Evolutionary conservation across 2,888 invertebrate species (phyloP).

Genomic region (Perithous albicinctus): DNA sequence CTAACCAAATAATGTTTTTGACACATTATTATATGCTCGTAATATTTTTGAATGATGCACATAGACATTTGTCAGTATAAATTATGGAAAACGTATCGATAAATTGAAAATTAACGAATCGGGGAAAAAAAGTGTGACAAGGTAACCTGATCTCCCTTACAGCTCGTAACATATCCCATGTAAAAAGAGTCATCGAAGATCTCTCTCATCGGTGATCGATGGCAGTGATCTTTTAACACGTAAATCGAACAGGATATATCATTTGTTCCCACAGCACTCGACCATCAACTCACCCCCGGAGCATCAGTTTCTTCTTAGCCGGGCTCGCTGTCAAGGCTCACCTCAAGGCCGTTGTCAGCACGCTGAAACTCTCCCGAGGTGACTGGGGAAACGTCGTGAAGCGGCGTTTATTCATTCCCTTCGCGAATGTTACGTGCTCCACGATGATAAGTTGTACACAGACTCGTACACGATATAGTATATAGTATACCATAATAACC

Average conservation of each 20-base stretch:
- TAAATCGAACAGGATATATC: constrained; percentile 14
- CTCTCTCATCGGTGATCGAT: not conserved
- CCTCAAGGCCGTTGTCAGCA: constrained; percentile 10
- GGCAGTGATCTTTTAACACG: not conserved
- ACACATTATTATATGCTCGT: no score
- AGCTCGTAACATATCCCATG: constrained; percentile 10
- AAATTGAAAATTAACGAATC: no score
- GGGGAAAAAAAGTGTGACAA: no score
- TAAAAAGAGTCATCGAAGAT: constrained; percentile 22
- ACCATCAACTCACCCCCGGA: not conserved
- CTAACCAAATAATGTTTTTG: no score
- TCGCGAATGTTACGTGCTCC: not conserved
- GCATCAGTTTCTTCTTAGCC: not conserved
- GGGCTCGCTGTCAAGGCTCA: constrained; percentile 5
- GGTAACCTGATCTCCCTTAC: no score
- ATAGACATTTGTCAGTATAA: no score
- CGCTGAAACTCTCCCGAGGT: constrained; percentile 58
- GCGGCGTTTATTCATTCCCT: constrained; percentile 59
- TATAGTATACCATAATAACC: constrained; percentile 45
- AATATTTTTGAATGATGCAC: no score
- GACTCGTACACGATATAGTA: constrained; percentile 10
- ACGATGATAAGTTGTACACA: not conserved
- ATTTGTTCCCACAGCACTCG: not conserved
- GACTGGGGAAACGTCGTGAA: constrained; percentile 67
- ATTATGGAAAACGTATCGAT: no score